Base-by-base conservation (phyloP, 2,113 vertebrate species). In the Upupa epops region DNA sequence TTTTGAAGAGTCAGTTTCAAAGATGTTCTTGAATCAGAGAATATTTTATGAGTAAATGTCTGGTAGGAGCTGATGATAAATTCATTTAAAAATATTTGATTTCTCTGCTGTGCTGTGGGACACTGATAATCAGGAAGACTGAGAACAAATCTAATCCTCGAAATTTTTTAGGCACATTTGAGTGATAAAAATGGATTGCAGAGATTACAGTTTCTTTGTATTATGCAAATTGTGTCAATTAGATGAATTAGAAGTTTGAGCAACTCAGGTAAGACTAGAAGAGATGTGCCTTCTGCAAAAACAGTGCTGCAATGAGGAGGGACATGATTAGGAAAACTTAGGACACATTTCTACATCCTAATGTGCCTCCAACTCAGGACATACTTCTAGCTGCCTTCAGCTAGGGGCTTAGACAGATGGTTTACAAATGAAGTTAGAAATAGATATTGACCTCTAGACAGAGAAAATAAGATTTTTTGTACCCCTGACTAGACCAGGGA, bases 1-100 rank as follows among this genome's bases (percentile, higher is more conserved):
- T 89, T 92, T 84, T 94, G 83, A 90, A 90, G 46, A 89, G 72
- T 83, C 69, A 91, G 64, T 72, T 77, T 94, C 52, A 88, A 94
- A 93, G 34, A 77, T 21, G 54, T 81, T 94, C 69, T 81, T 88
- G 76, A 94, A 86, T 88, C 45, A 71, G n/a, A 17, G 32, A 60
- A 45, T 83, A 31, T 73, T 91, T 91, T 60, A 74, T 83, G 40
- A 75, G 58, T 90, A 91, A 95, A 74, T 86, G 74, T 73, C 56
- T 95, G 17, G 29, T 71, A 49, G 34, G 21, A 95, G 58, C 49
- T 91, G 91, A 90, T 49, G 73, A 72, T 68, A 94, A 80, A 2
- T 89, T 87, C 1, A 74, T 93, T 90, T 68, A 20, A 70, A 92
- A 95, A 29, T 54, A 59, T 80, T 55, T 93, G 85, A 88, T 89